Base-by-base conservation (phyloP, 1,140 invertebrate genomes). In the Ips nitidus region DNA sequence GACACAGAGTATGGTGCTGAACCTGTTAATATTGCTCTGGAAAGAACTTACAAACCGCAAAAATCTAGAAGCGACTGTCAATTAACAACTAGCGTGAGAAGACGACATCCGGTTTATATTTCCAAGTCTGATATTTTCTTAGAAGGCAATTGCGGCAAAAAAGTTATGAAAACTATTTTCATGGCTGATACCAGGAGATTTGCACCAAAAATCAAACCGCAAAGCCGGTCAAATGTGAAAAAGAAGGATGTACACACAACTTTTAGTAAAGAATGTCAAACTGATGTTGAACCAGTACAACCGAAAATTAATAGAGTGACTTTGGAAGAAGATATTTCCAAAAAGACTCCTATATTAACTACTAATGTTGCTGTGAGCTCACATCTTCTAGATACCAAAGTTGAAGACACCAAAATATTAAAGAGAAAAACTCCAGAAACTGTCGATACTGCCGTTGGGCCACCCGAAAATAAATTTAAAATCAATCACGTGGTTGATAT, bases 71-170 rank as follows among this genome's bases (percentile, higher is more conserved):
- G 52, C 41, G 62, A 55, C 38, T 65, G 38, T 56, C 53, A 58
- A 41, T 40, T 59, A 22, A 3, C 50, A 37, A 3, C 53, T 40
- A 50, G 58, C 6, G 37, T 39, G 8, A 36, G 38, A 7, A 2
- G 7, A n/a, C 22, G 38, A 6, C 53, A 37, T 2, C 53, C n/a
- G 53, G 7, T 56, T 2, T 4, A 37, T 7, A 56, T 36, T 39
- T 68, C 66, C 52, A 68, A 68, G 37, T 68, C 66, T 36, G 66
- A 68, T 53, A 50, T 68, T n/a, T 42, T 52, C n/a, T n/a, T 60
- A 8, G 22, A 22, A 22, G 36, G 40, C 2, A 41, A 6, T n/a
- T 8, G 36, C 8, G 66, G 7, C 8, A 60, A 41, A 42, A n/a
- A 68, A 52, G 55, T 42, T n/a, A 8, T 68, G 39, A 60, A 53